phyloP scores from a whole-genome alignment of 2,113 vertebrate species.

The Gila orcuttii region DNA sequence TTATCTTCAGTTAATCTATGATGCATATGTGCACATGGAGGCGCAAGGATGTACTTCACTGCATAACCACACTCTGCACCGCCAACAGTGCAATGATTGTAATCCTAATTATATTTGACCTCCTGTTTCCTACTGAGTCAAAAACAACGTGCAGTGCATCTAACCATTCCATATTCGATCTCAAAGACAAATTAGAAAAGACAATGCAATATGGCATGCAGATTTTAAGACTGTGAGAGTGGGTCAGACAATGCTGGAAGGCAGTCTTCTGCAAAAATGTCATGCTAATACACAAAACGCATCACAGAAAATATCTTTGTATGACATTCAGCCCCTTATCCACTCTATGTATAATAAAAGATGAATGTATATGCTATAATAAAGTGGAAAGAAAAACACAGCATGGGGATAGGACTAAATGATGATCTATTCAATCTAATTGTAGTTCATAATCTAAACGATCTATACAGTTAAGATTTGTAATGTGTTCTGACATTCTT shows the following conservation, averaged over 20 bases:
- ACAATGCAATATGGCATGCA: conserved; percentile 9
- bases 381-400: background rate
- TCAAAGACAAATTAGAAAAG: conserved; percentile 33
- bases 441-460: background rate
- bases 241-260: conserved; percentile 17
- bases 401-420: background rate
- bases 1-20: conserved; percentile 1
- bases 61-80: background rate
- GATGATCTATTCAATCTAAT: background rate
- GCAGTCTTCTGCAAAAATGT: background rate
- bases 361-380: background rate
- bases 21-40: background rate
- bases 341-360: background rate
- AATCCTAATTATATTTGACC: conserved; percentile 50
- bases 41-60: background rate
- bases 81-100: conserved; percentile 32
- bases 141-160: conserved; percentile 33
- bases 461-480: background rate
- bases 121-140: conserved; percentile 36
- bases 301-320: background rate
- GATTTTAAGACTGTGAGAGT: conserved; percentile 7
- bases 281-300: background rate
- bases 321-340: background rate
- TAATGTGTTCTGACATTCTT: background rate
- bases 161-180: conserved; percentile 29